Base-by-base conservation (phyloP, 1,140 invertebrate species). In the Semibalanus balanoides region DNA sequence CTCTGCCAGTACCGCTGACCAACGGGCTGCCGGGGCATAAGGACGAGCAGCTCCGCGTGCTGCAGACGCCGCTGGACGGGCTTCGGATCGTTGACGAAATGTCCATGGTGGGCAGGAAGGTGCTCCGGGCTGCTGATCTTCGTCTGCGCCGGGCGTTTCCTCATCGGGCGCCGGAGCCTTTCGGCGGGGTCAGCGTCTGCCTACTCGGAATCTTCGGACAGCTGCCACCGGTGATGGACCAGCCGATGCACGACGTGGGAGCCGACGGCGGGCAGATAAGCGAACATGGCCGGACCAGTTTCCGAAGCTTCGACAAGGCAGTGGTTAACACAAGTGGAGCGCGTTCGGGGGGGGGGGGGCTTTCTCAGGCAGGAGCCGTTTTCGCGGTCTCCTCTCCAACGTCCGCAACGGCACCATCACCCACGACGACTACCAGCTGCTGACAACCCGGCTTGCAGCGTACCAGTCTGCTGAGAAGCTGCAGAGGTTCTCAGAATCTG, bases 11-110 rank as follows among this genome's bases (percentile, higher is more conserved):
- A 35, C 28, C 74, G 31, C 30, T 75, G 74, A 31, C n/a, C 17
- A 31, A 7, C 31, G 74, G 31, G 31, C 74, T 75, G 31, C 74
- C 31, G 27, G 75, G 27, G 14, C 75, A 35, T 3, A 27, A 31
- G 17, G 30, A 25, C 11, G 43, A 64, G 43, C 43, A 64, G 43
- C 43, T 64, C 11, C 43, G 25, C 11, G 25, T 25, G 43, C 43
- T 64, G 43, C 43, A 64, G 43, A 25, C 43, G 43, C 43, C 11
- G 25, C 43, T 64, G 11, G 43, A 64, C 1, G 75, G 75, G 25
- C 25, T 75, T 11, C 75, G 31, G 14, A 51, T 75, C 9, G 29
- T 75, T 7, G 40, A 75, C 75, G 75, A 75, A 30, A 75, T 75
- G 75, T 75, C 75, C 1, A 75, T 75, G 43, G 11, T n/a, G n/a